Evolutionary conservation across 2,797 vertebrate species (phyloP).

Genomic region (Sternarchorhynchus goeldii): DNA sequence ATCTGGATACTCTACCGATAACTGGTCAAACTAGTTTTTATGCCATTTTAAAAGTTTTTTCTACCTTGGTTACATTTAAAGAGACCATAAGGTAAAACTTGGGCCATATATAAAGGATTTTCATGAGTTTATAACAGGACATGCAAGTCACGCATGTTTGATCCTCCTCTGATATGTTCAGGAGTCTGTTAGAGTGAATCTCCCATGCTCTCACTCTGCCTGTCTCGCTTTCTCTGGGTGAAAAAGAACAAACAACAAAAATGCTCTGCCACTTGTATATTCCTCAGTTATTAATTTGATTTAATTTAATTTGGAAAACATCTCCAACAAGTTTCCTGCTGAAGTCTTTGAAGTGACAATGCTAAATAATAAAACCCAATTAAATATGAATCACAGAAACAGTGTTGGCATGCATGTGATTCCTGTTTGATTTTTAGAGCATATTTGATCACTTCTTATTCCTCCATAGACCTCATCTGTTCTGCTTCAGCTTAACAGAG

Average conservation of each 20-base stretch:
- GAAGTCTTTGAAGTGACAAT: slow-evolving; percentile 82
- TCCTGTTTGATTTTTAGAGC: slow-evolving; percentile 79
- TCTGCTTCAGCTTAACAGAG: slow-evolving; percentile 79
- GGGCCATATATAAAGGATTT: slow-evolving; percentile 44
- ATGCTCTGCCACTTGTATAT: slow-evolving; percentile 58
- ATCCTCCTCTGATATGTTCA: slow-evolving; percentile 36
- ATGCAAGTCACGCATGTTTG: slow-evolving; percentile 42
- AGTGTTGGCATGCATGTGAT: slow-evolving; percentile 74
- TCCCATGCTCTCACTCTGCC: slow-evolving; percentile 29
- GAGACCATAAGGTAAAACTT: slow-evolving; percentile 28
- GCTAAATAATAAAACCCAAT: slow-evolving; percentile 84
- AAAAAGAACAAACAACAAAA: slow-evolving; percentile 40
- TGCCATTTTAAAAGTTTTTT: neutral
- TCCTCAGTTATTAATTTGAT: slow-evolving; percentile 76
- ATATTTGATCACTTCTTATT: slow-evolving; percentile 78
- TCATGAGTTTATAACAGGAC: slow-evolving; percentile 36
- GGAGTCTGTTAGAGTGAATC: slow-evolving; percentile 5
- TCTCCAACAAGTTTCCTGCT: slow-evolving; percentile 74
- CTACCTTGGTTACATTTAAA: neutral
- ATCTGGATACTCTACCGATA: slow-evolving; percentile 7
- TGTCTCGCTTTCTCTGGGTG: slow-evolving; percentile 16
- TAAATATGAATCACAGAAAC: slow-evolving; percentile 83
- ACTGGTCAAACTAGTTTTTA: neutral
- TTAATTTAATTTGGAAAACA: slow-evolving; percentile 80
- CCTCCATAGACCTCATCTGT: slow-evolving; percentile 77